Evolutionary conservation across 2,797 vertebrate genomes (phyloP), one percentile per base, ranked within the genome.

Genomic region (Smutsia gigantea): DNA sequence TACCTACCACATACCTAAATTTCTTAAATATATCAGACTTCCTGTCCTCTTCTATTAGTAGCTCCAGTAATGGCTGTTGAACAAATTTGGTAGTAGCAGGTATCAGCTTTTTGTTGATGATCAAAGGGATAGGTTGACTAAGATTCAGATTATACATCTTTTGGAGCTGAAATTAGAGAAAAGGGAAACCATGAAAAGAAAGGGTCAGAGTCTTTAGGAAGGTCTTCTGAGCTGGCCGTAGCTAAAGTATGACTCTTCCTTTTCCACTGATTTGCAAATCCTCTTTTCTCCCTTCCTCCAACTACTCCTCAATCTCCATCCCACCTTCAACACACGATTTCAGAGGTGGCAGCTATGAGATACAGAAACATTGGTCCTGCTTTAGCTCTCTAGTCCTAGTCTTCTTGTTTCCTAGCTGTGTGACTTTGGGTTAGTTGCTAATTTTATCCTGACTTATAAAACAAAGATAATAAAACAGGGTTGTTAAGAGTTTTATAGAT

Each of bases 161-260:
- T 91, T 63, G 85, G 39, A 97, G 51, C 97, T 98, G 84, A 90
- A 96, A 82, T 53, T 57, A 92, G 95, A 71, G 59, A 93, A 69
- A 79, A 93, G 90, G 55, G 31, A 87, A 92, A 69, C n/a, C 55
- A 72, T 87, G 63, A 61, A 87, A 92, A 87, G 31, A 90, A 75
- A 84, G 10, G 51, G 19, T 7, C 57, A 63, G n/a, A 83, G 57
- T 68, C 71, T 83, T 84, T 74, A 94, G 53, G 72, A 74, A 55
- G n/a, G 5, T 89, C 53, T 82, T 95, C 64, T 89, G 42, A 81
- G 34, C 25, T 55, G 27, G 27, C 61, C 27, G 31, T 34, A 31
- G 15, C 17, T 68, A 78, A 89, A 92, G 8, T 87, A 66, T 92
- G 27, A 64, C 61, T n/a, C 31, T 72, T 92, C 31, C 59, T 92